Conservation (phyloP, 2,113 vertebrate genomes). For the Syrrhaptes paradoxus region DNA sequence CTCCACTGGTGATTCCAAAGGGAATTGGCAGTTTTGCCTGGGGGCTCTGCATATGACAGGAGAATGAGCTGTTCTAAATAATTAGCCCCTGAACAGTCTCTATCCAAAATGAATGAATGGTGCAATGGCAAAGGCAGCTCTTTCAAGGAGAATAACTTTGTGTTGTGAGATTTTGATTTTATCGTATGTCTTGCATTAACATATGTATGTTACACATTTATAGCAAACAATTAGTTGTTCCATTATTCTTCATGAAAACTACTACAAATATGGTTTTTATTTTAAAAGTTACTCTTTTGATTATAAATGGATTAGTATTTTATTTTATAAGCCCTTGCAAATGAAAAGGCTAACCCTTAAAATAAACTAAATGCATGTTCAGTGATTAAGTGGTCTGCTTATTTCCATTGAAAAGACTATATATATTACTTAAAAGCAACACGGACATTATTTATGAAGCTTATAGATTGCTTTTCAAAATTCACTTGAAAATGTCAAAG, state of each 20-base stretch:
- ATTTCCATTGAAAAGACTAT: conserved; percentile 52
- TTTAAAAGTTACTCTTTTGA: conserved; percentile 23
- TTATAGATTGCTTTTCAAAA: conserved; percentile 53
- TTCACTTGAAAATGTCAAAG: background rate
- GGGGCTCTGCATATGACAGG: accelerated
- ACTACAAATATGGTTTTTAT: background rate
- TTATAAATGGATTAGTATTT: conserved; percentile 39
- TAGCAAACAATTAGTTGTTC: background rate
- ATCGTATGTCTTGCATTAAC: background rate
- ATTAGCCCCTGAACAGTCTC: background rate
- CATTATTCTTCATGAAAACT: background rate
- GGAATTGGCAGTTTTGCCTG: background rate
- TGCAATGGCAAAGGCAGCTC: background rate
- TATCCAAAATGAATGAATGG: background rate
- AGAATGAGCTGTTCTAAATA: background rate
- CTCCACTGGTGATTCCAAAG: background rate
- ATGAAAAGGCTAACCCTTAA: conserved; percentile 45
- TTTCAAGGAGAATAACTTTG: background rate
- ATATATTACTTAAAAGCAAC: conserved; percentile 57
- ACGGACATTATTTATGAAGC: conserved; percentile 39
- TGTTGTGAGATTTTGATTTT: background rate
- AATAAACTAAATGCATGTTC: conserved; percentile 46
- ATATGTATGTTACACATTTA: background rate
- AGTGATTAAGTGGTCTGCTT: conserved; percentile 44
- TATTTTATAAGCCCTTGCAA: conserved; percentile 56